Evolutionary conservation across 2,888 invertebrate genomes (phyloP).

Genomic region (Saturnia pavonia): DNA sequence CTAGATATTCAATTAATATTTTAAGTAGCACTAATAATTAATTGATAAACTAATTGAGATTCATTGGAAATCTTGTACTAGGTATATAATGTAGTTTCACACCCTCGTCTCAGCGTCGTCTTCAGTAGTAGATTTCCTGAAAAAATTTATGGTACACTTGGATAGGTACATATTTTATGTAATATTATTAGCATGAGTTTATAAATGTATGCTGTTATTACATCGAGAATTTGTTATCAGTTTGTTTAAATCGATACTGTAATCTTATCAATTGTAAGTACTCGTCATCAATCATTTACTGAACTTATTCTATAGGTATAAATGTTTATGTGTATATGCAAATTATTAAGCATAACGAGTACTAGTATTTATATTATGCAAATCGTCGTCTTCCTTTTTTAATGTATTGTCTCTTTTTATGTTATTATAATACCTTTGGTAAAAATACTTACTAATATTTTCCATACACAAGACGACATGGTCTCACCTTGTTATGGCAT

Average conservation of each 20-base stretch:
- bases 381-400: too few relatives aligned
- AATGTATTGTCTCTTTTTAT: too few relatives aligned
- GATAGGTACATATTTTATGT: neutral
- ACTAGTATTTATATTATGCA: too few relatives aligned
- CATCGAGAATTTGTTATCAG: slow-evolving; percentile 2
- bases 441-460: too few relatives aligned
- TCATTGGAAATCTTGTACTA: slow-evolving; percentile 80
- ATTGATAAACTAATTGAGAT: slow-evolving; percentile 72
- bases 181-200: neutral
- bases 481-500: too few relatives aligned
- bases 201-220: neutral
- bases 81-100: slow-evolving; percentile 43
- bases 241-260: neutral
- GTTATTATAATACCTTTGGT: too few relatives aligned
- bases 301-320: neutral
- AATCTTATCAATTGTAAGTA: slow-evolving; percentile 11
- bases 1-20: slow-evolving; percentile 28
- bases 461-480: too few relatives aligned
- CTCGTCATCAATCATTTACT: neutral
- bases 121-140: slow-evolving; percentile 82
- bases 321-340: neutral
- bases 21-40: slow-evolving; percentile 39
- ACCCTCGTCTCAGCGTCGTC: slow-evolving; percentile 79
- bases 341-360: neutral
- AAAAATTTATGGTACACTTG: slow-evolving; percentile 31